phyloP scores from a whole-genome alignment of 1,140 invertebrate species.

The Rhizoglyphus robini region DNA sequence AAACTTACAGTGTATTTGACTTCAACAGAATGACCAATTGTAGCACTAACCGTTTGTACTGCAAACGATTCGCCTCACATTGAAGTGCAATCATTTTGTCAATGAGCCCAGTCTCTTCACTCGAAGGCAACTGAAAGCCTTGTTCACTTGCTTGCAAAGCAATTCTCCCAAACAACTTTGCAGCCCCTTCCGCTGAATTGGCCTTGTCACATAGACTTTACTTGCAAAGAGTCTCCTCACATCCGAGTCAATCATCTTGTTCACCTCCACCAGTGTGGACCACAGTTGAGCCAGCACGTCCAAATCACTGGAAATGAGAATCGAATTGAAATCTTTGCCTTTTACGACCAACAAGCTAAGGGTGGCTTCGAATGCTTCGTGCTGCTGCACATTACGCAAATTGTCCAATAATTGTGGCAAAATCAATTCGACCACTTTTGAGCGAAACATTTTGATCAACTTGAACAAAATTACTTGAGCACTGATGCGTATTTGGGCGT shows the following conservation, averaged over 20 bases:
- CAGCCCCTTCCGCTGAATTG: constrained; percentile 34
- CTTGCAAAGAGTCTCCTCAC: too few relatives aligned
- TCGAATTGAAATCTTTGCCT: constrained; percentile 45
- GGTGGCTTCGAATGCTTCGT: constrained; percentile 63
- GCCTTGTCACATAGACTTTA: constrained; percentile 69
- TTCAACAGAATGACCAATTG: constrained; percentile 48
- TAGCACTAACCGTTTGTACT: constrained; percentile 48
- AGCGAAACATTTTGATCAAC: constrained; percentile 41
- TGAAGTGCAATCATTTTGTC: constrained; percentile 23
- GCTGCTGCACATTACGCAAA: constrained; percentile 44
- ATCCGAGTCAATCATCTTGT: too few relatives aligned
- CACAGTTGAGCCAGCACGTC: constrained; percentile 46
- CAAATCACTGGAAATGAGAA: constrained; percentile 61
- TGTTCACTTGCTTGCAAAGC: too few relatives aligned
- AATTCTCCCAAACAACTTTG: background rate
- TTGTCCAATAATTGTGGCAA: constrained; percentile 45
- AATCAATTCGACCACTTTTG: constrained; percentile 44
- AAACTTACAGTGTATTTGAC: constrained; percentile 52
- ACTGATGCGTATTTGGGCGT: constrained; percentile 48
- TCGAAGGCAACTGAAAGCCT: background rate
- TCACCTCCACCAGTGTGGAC: constrained; percentile 54
- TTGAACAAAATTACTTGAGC: constrained; percentile 46
- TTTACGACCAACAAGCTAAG: constrained; percentile 61
- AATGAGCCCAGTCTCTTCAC: background rate
- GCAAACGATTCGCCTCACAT: constrained; percentile 37